Evolutionary conservation across 1,140 invertebrate genomes (phyloP), one percentile per base, ranked within the genome.

Genomic region (Phenacoccus solenopsis): DNA sequence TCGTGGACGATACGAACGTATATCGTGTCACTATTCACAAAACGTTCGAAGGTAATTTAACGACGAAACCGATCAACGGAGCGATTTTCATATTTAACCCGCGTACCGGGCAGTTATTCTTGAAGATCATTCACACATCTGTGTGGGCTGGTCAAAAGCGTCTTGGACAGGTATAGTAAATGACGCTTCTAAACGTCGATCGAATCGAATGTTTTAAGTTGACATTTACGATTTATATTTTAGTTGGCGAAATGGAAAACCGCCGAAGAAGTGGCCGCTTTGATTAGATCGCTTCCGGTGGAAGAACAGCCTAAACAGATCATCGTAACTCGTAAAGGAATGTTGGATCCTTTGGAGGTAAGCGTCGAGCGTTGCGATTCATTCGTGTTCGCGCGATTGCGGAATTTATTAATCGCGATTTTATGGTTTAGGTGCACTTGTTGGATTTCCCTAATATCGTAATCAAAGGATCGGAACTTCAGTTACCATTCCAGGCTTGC

Each of bases 61-160:
- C 98, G 0, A 99, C 98, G 0, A 99, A 99, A 78, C 98, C 98
- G 0, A 99, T 99, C 74, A 99, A 99, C 78, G 98, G 98, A 1
- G 98, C 97, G 21, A 99, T 99, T 77, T 99, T 99, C 79, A 99
- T 99, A 72, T 99, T 99, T 81, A 99, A 99, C 82, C 98, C 98
- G 1, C 82, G 98, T 72, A 99, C 98, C 2, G 98, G 98, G n/a
- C 98, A 99, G 79, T 83, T 99, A 1, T 99, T 99, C 82, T 83
- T 99, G 57, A 99, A 99, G 81, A 99, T 99, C 74, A 99, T 99
- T 82, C 98, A 99, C 79, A 99, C 97, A 0, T 98, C 94, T 30
- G 98, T 99, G 27, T 99, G 98, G 98, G 96, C 97, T 13, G 98
- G 98, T 61, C 91, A 94, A 78, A 94, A 94, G 78, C 91, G 91